Conservation (phyloP, 2,797 vertebrate species). For the Morus bassanus region DNA sequence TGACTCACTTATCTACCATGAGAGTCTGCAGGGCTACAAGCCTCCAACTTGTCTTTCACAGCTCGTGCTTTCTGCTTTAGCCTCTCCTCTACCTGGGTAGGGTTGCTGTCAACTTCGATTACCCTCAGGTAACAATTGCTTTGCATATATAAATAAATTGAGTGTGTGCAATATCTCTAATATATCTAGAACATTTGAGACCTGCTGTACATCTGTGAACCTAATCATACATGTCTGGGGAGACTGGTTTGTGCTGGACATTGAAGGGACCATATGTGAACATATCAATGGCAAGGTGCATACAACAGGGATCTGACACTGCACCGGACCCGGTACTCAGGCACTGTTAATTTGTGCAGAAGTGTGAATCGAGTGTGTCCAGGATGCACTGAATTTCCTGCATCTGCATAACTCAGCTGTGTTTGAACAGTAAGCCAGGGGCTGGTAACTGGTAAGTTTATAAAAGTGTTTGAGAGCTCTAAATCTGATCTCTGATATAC, state of each 20-base stretch:
- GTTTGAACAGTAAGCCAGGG: neutral
- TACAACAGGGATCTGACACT: neutral
- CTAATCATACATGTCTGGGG: neutral
- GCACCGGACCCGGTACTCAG: neutral
- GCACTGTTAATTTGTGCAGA: neutral
- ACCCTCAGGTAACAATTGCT: neutral
- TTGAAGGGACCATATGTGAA: neutral
- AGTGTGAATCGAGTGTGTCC: neutral
- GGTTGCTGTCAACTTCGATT: neutral
- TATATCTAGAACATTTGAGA: neutral
- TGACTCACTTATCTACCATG: neutral
- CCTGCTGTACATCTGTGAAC: neutral
- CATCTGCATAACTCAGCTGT: neutral
- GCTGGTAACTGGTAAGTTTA: neutral
- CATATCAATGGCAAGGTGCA: neutral
- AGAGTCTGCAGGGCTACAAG: neutral
- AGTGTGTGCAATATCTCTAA: neutral
- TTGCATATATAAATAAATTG: neutral
- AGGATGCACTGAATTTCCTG: slow-evolving; percentile 14
- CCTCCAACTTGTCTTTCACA: accelerated
- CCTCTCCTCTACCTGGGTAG: neutral
- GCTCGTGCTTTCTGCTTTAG: neutral
- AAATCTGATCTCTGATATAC: slow-evolving; percentile 32
- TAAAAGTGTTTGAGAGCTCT: slow-evolving; percentile 17
- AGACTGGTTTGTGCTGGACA: neutral